Percentiles rank a stretch among this genome's conserved stretches.
phyloP scores from a whole-genome alignment of 1,140 invertebrate genomes.

The Pogonognathellus flavescens region DNA sequence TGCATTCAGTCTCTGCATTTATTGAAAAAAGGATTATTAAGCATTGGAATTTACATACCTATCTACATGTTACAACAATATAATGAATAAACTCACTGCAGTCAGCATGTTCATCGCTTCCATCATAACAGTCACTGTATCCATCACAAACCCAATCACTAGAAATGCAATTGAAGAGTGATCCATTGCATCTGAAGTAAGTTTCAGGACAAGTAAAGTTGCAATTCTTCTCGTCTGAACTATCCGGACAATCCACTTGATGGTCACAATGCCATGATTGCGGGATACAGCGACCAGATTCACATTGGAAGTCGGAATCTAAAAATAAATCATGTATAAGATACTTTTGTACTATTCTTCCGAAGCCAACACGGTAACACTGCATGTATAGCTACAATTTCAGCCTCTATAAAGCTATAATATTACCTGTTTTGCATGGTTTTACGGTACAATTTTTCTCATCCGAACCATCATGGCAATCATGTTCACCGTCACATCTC shows the following conservation, averaged over 20 bases:
- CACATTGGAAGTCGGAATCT: slow-evolving; percentile 74
- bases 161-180: slow-evolving; percentile 44
- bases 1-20: slow-evolving; percentile 74
- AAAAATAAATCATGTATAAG: slow-evolving; percentile 64
- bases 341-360: no score
- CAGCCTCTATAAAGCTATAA: no score
- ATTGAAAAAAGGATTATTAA: no score
- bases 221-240: slow-evolving; percentile 88
- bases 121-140: slow-evolving; percentile 83
- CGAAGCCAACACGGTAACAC: no score
- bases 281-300: slow-evolving; percentile 81
- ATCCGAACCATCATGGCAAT: slow-evolving; percentile 51
- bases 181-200: slow-evolving; percentile 80
- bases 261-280: slow-evolving; percentile 82
- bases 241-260: slow-evolving; percentile 91
- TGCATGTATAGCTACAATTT: no score
- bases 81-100: slow-evolving; percentile 51
- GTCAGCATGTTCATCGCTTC: slow-evolving; percentile 80
- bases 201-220: slow-evolving; percentile 76
- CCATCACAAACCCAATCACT: slow-evolving; percentile 78
- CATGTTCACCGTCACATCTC: slow-evolving; percentile 51
- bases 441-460: slow-evolving; percentile 75
- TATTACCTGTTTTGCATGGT: slow-evolving; percentile 71
- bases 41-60: no score
- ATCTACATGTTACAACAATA: no score